Evolutionary conservation across 2,888 invertebrate genomes (phyloP), one percentile per base, ranked within the genome.

Genomic region (Prosapia bicincta): DNA sequence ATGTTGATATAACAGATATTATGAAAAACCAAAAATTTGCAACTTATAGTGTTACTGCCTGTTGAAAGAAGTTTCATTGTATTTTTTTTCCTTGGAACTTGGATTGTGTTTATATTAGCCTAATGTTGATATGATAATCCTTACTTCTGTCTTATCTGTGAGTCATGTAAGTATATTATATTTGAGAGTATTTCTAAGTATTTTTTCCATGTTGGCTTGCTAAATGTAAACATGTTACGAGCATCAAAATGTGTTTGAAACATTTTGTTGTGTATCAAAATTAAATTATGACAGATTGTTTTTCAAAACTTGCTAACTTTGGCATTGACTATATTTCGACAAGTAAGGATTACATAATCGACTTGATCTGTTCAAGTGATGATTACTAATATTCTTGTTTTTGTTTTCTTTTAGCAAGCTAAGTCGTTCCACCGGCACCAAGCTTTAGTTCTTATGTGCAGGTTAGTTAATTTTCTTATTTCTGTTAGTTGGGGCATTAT

Each of bases 371-470:
- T 38, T 10, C 38, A 38, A 3, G 38, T 38, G 2, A 38, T 38
- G 38, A 38, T 3, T 38, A 38, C 38, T 38, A 38, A 38, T 38
- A 10, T 38, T 38, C 15, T 38, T 38, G 38, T 38, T 38, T 38
- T 38, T 38, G 38, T 38, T 84, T 84, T 85, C 85, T 88, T 85
- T 85, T 89, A 93, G 92, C 93, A 93, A 90, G 93, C 93, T 87
- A 93, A 92, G 85, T 91, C 92, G 82, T 90, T 93, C 84, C 95
- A 95, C 88, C 88, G 95, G 79, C 95, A 95, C 86, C 95, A 95
- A 88, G 94, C 94, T 83, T 89, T 95, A 84, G 94, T 94, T 82
- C 90, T 95, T 84, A 95, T 95, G 95, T 95, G 95, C 92, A 92
- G 94, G 94, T 94, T 84, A 84, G 84, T 84, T 38, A 92, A 93